Conservation (phyloP, 2,113 vertebrate species). For the Leuciscus idus region DNA sequence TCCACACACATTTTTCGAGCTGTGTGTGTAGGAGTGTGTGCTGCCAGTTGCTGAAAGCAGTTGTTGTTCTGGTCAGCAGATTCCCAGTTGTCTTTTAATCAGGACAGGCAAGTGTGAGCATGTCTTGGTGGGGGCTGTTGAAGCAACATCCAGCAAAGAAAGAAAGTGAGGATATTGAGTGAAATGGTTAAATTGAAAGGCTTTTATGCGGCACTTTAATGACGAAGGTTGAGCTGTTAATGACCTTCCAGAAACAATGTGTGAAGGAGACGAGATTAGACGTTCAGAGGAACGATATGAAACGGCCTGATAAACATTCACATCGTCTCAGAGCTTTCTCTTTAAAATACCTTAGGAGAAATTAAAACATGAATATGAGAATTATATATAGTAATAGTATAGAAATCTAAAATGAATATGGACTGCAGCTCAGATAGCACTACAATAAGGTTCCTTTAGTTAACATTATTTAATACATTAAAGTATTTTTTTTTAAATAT, state of each 20-base stretch:
- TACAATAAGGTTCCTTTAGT: no score
- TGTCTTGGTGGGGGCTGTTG: background rate
- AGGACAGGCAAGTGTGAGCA: slow-evolving; percentile 18
- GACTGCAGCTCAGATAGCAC: background rate
- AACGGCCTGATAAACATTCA: background rate
- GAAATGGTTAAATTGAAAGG: background rate
- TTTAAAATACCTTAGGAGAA: background rate
- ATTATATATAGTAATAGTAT: background rate
- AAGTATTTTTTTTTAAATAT: no score
- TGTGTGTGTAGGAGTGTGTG: slow-evolving; percentile 26
- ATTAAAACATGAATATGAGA: background rate
- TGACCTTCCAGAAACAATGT: slow-evolving; percentile 32
- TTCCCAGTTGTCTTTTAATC: slow-evolving; percentile 35
- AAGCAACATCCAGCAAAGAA: background rate
- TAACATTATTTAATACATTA: no score
- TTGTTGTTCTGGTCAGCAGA: slow-evolving; percentile 50
- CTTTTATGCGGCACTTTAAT: background rate
- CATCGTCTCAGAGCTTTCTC: background rate
- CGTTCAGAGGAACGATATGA: background rate
- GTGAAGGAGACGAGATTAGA: background rate
- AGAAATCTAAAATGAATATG: background rate
- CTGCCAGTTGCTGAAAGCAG: slow-evolving; percentile 46
- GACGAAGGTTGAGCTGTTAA: background rate
- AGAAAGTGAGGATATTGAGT: background rate
- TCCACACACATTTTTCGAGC: background rate